Evolutionary conservation across 2,888 invertebrate species (phyloP).

Genomic region (Tholera decimalis): DNA sequence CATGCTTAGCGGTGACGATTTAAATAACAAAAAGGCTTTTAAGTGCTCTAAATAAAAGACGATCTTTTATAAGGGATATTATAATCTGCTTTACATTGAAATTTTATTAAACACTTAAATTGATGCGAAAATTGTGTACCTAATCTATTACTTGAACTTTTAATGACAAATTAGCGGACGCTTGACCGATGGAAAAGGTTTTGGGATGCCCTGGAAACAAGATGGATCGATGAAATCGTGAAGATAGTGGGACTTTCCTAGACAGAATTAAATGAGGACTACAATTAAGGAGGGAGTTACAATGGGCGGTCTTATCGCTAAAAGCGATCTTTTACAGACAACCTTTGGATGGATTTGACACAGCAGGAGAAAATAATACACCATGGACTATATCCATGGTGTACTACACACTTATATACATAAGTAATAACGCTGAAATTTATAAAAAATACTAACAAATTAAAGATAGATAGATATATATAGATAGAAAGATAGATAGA

Average conservation of each 20-base stretch:
- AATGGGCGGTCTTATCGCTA: too few species aligned
- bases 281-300: too few species aligned
- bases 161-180: background rate
- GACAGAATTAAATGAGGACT: too few species aligned
- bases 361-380: too few species aligned
- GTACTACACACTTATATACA: too few species aligned
- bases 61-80: slow-evolving; percentile 6
- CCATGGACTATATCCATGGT: too few species aligned
- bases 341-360: too few species aligned
- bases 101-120: background rate
- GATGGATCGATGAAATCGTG: background rate
- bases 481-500: too few species aligned
- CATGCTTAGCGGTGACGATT: slow-evolving; percentile 43
- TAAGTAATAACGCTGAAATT: too few species aligned
- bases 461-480: too few species aligned
- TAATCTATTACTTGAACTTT: background rate
- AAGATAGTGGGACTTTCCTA: background rate
- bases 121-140: background rate
- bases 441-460: too few species aligned
- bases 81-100: slow-evolving; percentile 5
- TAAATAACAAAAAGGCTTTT: slow-evolving; percentile 59
- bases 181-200: background rate
- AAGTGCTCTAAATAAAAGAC: slow-evolving; percentile 28
- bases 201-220: background rate
- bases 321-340: too few species aligned